These are phyloP conservation scores for Brachyptera putata DNA, from an alignment of 2,888 invertebrate genomes.

Conservation along the genomic window DNA sequence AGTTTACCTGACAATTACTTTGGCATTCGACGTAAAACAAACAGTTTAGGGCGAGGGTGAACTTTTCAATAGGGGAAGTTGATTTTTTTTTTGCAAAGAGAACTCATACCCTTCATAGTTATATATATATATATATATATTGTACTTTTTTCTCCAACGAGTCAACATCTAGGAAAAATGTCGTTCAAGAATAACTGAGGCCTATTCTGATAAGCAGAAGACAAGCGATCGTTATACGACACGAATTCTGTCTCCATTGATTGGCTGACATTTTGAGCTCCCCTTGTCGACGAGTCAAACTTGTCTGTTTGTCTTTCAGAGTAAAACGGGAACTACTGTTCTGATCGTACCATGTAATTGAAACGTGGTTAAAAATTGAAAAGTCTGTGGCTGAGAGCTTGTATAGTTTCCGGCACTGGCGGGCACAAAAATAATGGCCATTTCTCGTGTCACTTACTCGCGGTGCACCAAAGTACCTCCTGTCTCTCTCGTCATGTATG, in stretches of 20 bases:
- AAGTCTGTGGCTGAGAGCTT: constrained; percentile 29
- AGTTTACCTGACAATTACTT: constrained; percentile 22
- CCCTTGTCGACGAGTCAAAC: constrained; percentile 19
- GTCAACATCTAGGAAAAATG: not conserved
- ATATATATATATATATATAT: no score
- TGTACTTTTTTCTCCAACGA: not conserved
- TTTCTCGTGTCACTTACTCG: not conserved
- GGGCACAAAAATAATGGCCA: not conserved
- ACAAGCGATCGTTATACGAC: constrained; percentile 19
- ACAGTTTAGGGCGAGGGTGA: constrained; percentile 19
- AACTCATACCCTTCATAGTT: no score
- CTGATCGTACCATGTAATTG: constrained; percentile 31
- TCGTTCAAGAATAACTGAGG: not conserved
- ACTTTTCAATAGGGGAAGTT: constrained; percentile 1
- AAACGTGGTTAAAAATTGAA: constrained; percentile 32
- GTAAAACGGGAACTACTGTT: constrained; percentile 30
- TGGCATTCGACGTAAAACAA: constrained; percentile 18
- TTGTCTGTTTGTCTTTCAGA: constrained; percentile 29
- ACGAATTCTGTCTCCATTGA: no score
- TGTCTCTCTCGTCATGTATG: not conserved
- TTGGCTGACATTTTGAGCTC: constrained; percentile 23
- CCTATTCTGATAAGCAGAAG: constrained; percentile 5
- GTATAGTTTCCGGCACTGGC: not conserved
- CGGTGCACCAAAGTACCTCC: not conserved
- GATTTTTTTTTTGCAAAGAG: constrained; percentile 3